Conservation (phyloP, 1,140 invertebrate species). For the Diorhabda elongata region DNA sequence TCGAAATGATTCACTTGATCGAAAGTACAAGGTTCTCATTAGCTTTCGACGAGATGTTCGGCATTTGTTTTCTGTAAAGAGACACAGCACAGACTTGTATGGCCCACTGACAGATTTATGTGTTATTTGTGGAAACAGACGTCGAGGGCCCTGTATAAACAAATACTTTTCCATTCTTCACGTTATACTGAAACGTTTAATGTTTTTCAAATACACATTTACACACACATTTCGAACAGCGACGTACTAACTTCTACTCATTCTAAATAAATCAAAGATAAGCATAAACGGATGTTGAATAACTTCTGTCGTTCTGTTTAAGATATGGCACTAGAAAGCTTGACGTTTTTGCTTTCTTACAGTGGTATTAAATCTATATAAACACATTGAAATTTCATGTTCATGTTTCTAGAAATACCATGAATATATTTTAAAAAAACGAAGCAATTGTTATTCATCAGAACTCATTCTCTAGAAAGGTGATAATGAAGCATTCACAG, state of each 20-base stretch:
- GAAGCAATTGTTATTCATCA: too few species aligned
- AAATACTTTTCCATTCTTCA: slow-evolving; percentile 18
- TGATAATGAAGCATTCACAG: too few species aligned
- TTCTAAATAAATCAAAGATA: too few species aligned
- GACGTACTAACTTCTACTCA: neutral
- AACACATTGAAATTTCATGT: too few species aligned
- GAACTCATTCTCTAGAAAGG: too few species aligned
- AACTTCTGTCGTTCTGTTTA: too few species aligned
- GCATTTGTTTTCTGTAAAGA: slow-evolving; percentile 20
- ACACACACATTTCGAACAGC: neutral
- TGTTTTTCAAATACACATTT: slow-evolving; percentile 1
- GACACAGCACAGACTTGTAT: slow-evolving; percentile 27
- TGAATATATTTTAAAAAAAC: too few species aligned
- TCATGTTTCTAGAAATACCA: too few species aligned
- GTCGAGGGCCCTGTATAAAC: slow-evolving; percentile 26
- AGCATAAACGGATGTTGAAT: too few species aligned
- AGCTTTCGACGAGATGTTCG: neutral
- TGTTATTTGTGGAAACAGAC: slow-evolving; percentile 31
- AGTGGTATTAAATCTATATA: too few species aligned
- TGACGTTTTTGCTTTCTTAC: too few species aligned
- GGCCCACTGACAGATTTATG: slow-evolving; percentile 30
- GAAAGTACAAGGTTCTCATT: slow-evolving; percentile 11
- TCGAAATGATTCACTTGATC: neutral
- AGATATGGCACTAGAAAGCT: too few species aligned
- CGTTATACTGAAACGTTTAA: neutral